Evolutionary conservation across 1,140 invertebrate genomes (phyloP), one percentile per base, ranked within the genome.

Genomic region (Apolygus lucorum): DNA sequence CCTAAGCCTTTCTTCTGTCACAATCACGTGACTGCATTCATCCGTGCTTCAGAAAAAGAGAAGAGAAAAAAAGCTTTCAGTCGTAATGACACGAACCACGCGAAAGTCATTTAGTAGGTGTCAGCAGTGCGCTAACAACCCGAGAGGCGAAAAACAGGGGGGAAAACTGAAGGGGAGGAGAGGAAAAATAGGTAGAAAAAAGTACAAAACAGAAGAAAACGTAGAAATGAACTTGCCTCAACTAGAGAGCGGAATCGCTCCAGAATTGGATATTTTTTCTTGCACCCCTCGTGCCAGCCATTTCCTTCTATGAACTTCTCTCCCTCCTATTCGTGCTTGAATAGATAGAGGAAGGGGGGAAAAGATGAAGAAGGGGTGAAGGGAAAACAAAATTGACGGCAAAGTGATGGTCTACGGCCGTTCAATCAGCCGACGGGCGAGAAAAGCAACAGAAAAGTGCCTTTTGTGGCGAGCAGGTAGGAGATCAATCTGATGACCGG

Each of bases 61-160:
- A 49, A 17, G 17, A 49, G 17, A 49, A 49, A 22, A 59, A 59
- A 59, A 14, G 2, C 13, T 24, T 59, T 59, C 22, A 13, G 4
- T 17, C 54, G 8, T 59, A 59, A 59, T 59, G 54, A 59, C 54
- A 24, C 54, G 54, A 59, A 17, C 22, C 54, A 59, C 54, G 54
- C 54, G 22, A 59, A 59, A 59, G 54, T 59, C 54, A 59, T 59
- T 59, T 59, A 21, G 54, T 59, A 59, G 54, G 54, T 59, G 54
- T 59, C 54, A 59, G 54, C 54, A 59, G 22, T 59, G 54, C 54
- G 22, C 54, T 59, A 59, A 59, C 54, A 59, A 59, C 54, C 22
- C 34, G 17, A 49, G 8, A 49, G 34, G 17, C 8, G 8, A 49
- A 49, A 49, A 49, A 49, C 8, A 49, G 17, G 17, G 34, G 17